Percentiles rank a stretch among this genome's conserved stretches.
These are phyloP conservation scores for Caenorhabditis uteleia DNA, from an alignment of 2,888 invertebrate genomes.

Conservation along the genomic window DNA sequence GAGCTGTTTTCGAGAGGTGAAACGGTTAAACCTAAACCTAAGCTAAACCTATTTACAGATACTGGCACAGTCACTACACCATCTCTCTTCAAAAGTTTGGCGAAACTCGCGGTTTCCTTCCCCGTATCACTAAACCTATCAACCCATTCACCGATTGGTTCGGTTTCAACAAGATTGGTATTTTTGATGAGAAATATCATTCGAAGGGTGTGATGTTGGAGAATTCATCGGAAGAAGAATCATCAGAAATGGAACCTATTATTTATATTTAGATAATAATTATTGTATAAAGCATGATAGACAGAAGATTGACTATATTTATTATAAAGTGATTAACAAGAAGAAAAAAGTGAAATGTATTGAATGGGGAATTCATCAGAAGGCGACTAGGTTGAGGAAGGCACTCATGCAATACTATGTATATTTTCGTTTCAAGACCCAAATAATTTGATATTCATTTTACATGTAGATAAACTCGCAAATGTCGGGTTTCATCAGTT, in stretches of 20 bases:
- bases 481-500: conserved; percentile 56
- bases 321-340: too few relatives aligned
- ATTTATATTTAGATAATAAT: too few relatives aligned
- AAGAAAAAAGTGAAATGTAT: too few relatives aligned
- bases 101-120: conserved; percentile 25
- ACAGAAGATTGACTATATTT: too few relatives aligned
- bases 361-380: too few relatives aligned
- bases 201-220: too few relatives aligned
- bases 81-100: conserved; percentile 22
- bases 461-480: conserved; percentile 58
- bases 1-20: conserved; percentile 29
- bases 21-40: neutral
- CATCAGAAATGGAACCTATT: too few relatives aligned
- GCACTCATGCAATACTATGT: too few relatives aligned
- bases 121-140: conserved; percentile 15
- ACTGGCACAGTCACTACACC: conserved; percentile 26
- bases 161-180: conserved; percentile 31
- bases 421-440: too few relatives aligned
- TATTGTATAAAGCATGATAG: too few relatives aligned
- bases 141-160: conserved; percentile 35
- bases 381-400: too few relatives aligned
- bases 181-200: conserved; percentile 25
- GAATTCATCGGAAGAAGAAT: too few relatives aligned
- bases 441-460: neutral
- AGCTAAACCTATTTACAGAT: conserved; percentile 28